Evolutionary conservation across 2,113 vertebrate species (phyloP).

Genomic region (Pseudonaja textilis): DNA sequence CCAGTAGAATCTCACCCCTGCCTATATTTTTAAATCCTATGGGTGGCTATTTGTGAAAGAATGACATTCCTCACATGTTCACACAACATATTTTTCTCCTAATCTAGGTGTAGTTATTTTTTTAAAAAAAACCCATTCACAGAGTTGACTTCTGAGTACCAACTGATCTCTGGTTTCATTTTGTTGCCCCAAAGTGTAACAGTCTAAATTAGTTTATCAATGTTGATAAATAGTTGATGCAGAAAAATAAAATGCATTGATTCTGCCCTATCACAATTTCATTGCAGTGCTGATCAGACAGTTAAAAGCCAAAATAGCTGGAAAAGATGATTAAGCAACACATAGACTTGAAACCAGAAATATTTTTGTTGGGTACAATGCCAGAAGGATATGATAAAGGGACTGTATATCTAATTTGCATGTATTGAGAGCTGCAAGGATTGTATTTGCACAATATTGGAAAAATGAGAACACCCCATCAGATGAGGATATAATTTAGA

Average conservation of each 20-base stretch:
- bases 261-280: neutral
- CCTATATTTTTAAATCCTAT: neutral
- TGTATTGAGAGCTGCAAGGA: no score
- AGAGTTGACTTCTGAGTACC: neutral
- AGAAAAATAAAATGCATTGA: neutral
- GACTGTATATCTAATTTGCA: no score
- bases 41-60: neutral
- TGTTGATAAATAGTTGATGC: neutral
- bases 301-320: neutral
- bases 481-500: no score
- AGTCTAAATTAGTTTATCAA: neutral
- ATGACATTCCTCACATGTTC: neutral
- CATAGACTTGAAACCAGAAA: no score
- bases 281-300: neutral
- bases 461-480: no score
- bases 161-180: neutral
- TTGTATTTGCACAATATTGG: no score
- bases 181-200: neutral
- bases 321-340: no score
- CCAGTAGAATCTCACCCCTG: no score
- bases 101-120: neutral
- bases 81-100: neutral
- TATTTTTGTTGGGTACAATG: no score
- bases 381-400: no score
- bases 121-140: neutral